Evolutionary conservation across 1,140 invertebrate genomes (phyloP).

Genomic region (Orius insidiosus): DNA sequence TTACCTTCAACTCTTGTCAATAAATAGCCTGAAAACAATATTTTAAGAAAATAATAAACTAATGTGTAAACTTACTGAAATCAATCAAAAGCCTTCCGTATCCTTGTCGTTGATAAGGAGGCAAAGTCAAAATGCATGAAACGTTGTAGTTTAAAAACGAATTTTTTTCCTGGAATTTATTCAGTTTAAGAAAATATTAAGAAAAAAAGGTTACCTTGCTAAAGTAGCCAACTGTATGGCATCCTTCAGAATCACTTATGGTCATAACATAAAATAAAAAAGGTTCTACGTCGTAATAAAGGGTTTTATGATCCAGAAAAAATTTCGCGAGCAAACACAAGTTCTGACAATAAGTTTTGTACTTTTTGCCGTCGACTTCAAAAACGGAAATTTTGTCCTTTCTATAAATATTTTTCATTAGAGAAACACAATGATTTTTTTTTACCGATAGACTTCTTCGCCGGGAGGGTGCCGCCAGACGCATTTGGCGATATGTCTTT

Average conservation of each 20-base stretch:
- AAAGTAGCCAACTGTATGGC: conserved; percentile 94
- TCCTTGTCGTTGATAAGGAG: conserved; percentile 94
- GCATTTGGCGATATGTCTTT: conserved; percentile 76
- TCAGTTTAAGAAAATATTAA: no score
- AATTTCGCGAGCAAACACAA: conserved; percentile 93
- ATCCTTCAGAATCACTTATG: conserved; percentile 74
- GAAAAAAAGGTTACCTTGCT: conserved; percentile 63
- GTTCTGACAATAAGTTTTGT: conserved; percentile 96
- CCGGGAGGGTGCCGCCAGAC: conserved; percentile 86
- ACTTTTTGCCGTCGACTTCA: conserved; percentile 92
- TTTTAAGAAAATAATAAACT: conserved; percentile 19
- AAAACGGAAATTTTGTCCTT: conserved; percentile 91
- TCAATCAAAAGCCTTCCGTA: conserved; percentile 94
- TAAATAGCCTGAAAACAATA: conserved; percentile 80
- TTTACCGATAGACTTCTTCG: conserved; percentile 63
- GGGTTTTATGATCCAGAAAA: conserved; percentile 92
- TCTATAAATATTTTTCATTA: conserved; percentile 37
- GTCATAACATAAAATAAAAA: conserved; percentile 99
- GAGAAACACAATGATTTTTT: no score
- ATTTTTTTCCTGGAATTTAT: conserved; percentile 98
- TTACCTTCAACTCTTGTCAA: conserved; percentile 91
- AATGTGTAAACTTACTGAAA: no score
- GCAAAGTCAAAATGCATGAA: conserved; percentile 92
- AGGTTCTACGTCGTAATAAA: conserved; percentile 93
- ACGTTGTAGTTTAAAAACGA: conserved; percentile 97